Percentiles rank a stretch among this genome's conserved stretches.
These are phyloP conservation scores for Oscheius sp. DNA, from an alignment of 2,888 invertebrate genomes.

Conservation along the genomic window DNA sequence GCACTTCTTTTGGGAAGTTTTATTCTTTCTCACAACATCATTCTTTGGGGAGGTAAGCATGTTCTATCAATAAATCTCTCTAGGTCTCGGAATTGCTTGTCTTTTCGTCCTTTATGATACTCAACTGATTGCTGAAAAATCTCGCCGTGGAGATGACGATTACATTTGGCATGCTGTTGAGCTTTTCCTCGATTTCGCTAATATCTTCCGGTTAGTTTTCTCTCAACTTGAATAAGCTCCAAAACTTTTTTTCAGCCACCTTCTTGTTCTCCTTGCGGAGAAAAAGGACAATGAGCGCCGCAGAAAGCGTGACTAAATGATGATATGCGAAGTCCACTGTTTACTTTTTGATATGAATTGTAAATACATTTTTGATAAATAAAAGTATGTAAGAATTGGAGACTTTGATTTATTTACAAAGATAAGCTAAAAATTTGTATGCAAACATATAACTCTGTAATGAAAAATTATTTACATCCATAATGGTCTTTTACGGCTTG, in stretches of 20 bases:
- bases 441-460: neutral
- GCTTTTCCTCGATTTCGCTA: slow-evolving; percentile 91
- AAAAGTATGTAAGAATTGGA: neutral
- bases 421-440: no score
- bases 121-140: slow-evolving; percentile 76
- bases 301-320: slow-evolving; percentile 7
- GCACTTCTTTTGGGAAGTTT: slow-evolving; percentile 30
- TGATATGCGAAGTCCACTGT: neutral
- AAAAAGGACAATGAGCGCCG: slow-evolving; percentile 40
- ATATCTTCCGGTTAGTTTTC: slow-evolving; percentile 81
- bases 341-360: slow-evolving; percentile 2
- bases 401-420: no score
- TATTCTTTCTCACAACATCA: slow-evolving; percentile 31
- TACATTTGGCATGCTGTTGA: slow-evolving; percentile 82
- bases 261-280: slow-evolving; percentile 87
- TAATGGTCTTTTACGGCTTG: neutral
- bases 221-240: neutral
- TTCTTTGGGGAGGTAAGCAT: slow-evolving; percentile 33
- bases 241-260: slow-evolving; percentile 73
- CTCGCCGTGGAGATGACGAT: slow-evolving; percentile 74
- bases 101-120: slow-evolving; percentile 95
- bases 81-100: slow-evolving; percentile 89
- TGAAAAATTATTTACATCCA: neutral
- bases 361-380: neutral
- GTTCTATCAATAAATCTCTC: slow-evolving; percentile 71